These are phyloP conservation scores for Patella depressa DNA, from an alignment of 2,888 invertebrate genomes.

Conservation along the genomic window DNA sequence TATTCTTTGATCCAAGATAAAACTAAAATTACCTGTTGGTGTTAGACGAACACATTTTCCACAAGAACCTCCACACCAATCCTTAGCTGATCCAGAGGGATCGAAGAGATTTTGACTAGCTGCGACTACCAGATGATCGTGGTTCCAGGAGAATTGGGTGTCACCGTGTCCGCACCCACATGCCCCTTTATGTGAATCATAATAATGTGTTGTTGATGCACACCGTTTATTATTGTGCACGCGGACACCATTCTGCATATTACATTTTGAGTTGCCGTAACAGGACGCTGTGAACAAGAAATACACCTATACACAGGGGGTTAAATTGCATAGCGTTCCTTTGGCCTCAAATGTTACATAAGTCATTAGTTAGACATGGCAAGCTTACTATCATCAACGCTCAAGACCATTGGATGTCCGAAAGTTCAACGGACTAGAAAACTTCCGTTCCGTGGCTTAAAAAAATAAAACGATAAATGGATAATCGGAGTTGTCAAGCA, in stretches of 20 bases:
- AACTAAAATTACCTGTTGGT: conserved; percentile 45
- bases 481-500: too few relatives aligned
- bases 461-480: too few relatives aligned
- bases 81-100: conserved; percentile 13
- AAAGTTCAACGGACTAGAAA: too few relatives aligned
- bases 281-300: neutral
- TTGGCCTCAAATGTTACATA: too few relatives aligned
- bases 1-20: too few relatives aligned
- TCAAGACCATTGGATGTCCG: too few relatives aligned
- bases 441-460: too few relatives aligned
- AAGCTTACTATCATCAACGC: too few relatives aligned
- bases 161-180: conserved; percentile 49
- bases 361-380: too few relatives aligned
- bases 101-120: conserved; percentile 50
- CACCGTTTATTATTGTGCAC: conserved; percentile 51
- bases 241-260: conserved; percentile 24
- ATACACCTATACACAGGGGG: neutral
- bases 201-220: conserved; percentile 58
- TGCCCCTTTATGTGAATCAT: conserved; percentile 54
- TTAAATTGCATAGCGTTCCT: too few relatives aligned
- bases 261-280: conserved; percentile 25
- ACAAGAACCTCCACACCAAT: conserved; percentile 53
- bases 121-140: conserved; percentile 43
- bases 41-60: conserved; percentile 56
- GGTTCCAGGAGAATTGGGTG: conserved; percentile 50